Percentiles rank a stretch among this genome's conserved stretches.
phyloP scores from a whole-genome alignment of 2,888 invertebrate genomes.

The Bembecia ichneumoniformis region DNA sequence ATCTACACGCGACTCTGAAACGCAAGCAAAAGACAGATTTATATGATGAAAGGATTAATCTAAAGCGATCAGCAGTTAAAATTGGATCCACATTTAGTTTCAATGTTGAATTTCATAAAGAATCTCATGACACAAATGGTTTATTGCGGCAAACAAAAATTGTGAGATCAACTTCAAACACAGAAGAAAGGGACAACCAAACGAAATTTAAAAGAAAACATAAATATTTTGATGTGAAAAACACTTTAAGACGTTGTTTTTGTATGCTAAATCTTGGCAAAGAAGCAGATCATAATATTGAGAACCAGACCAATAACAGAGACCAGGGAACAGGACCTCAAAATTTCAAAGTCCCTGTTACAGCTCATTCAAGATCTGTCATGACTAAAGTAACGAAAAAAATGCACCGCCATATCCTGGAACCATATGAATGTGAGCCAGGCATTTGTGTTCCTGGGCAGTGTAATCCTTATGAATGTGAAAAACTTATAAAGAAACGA shows the following conservation, averaged over 20 bases:
- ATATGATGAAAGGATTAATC: no score
- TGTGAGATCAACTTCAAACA: background rate
- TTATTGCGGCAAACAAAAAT: background rate
- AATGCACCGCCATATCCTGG: constrained; percentile 2
- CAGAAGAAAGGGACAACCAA: background rate
- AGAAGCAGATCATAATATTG: no score
- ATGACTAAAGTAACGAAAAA: constrained; percentile 14
- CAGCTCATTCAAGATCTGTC: background rate
- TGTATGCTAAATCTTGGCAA: no score
- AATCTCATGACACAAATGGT: background rate
- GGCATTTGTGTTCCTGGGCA: constrained; percentile 26
- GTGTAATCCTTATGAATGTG: constrained; percentile 25
- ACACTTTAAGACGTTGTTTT: background rate
- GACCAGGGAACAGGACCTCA: background rate
- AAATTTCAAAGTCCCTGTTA: background rate
- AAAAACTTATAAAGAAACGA: constrained; percentile 20
- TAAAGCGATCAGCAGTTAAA: no score
- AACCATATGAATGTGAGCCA: constrained; percentile 27
- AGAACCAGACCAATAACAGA: background rate
- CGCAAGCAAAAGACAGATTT: constrained; percentile 14
- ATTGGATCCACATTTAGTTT: background rate
- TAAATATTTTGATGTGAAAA: background rate
- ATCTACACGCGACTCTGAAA: constrained; percentile 17
- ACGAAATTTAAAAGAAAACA: no score
- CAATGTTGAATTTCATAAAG: background rate